These are phyloP conservation scores for Drosophila paramelanica DNA, from an alignment of 2,888 invertebrate species.

Conservation along the genomic window DNA sequence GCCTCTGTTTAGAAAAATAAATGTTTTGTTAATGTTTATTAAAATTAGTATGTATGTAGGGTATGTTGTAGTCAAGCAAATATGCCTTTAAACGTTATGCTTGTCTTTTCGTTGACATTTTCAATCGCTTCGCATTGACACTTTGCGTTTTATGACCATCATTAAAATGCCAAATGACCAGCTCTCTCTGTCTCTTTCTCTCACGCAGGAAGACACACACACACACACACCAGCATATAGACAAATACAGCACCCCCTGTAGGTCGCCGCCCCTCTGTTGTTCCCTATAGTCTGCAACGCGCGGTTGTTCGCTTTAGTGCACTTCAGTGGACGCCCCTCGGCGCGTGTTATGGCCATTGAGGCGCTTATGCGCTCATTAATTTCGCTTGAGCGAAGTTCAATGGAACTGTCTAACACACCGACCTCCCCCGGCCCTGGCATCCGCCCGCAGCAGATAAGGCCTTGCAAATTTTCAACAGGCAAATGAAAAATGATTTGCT, in stretches of 20 bases:
- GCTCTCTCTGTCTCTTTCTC: conserved; percentile 10
- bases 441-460: conserved; percentile 47
- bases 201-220: conserved; percentile 1
- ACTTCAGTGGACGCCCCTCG: conserved; percentile 69
- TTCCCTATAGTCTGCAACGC: conserved; percentile 2
- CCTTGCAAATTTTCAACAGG: conserved; percentile 65
- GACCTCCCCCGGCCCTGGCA: background rate
- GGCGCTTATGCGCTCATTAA: conserved; percentile 75
- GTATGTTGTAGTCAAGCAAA: background rate
- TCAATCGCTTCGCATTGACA: conserved; percentile 71
- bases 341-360: conserved; percentile 66
- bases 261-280: background rate
- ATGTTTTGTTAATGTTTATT: too few relatives aligned
- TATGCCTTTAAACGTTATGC: background rate
- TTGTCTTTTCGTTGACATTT: conserved; percentile 40
- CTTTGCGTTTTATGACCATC: conserved; percentile 69
- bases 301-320: conserved; percentile 66
- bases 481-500: conserved; percentile 75
- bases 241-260: too few relatives aligned
- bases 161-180: conserved; percentile 64
- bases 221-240: background rate
- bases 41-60: background rate
- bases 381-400: conserved; percentile 77
- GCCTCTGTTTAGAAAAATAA: too few relatives aligned
- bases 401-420: conserved; percentile 50